Evolutionary conservation across 2,113 vertebrate genomes (phyloP), one percentile per base, ranked within the genome.

Genomic region (Rhombomys opimus): DNA sequence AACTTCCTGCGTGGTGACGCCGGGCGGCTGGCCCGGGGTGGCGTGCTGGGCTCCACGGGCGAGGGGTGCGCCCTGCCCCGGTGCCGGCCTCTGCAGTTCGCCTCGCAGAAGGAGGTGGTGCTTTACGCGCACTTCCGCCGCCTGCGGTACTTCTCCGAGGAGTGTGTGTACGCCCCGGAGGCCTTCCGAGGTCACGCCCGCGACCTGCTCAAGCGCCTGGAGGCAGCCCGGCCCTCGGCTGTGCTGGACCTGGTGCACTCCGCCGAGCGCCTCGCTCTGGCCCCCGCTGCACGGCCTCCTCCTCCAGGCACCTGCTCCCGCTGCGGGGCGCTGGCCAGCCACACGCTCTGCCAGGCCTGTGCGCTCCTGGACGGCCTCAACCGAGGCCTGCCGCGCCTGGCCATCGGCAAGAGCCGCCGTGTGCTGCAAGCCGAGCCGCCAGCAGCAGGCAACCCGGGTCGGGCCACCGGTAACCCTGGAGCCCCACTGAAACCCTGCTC

Each of bases 31-130:
- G 98, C 98, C 0, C 99, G 99, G 63, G 99, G 99, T 96, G 99
- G 99, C 0, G 98, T 98, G 27, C 95, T 97, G 86, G 99, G 99
- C 96, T 99, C 98, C 1, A 98, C 98, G 0, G 94, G 98, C 89
- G 98, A 99, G 11, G 99, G 99, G 63, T 98, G 97, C 63, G 96
- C 98, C 1, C 97, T 99, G 59, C 99, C 99, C 0, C 99, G 99
- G 59, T 99, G 99, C 98, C 99, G 99, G 85, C 99, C 99, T 0
- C 98, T 99, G 88, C 99, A 99, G 95, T 99, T 99, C 6, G 99
- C 99, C 4, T 99, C 99, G 4, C 99, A 99, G 98, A 99, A 99
- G 96, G 99, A 99, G 98, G 99, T 99, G 9, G 99, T 99, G 65
- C 98, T 99, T n/a, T 99, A 99, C 0, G 99, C 99, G 15, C 99